Percentiles rank a stretch among this genome's conserved stretches.
phyloP scores from a whole-genome alignment of 2,113 vertebrate species.

The Oxygymnocypris stewartii region DNA sequence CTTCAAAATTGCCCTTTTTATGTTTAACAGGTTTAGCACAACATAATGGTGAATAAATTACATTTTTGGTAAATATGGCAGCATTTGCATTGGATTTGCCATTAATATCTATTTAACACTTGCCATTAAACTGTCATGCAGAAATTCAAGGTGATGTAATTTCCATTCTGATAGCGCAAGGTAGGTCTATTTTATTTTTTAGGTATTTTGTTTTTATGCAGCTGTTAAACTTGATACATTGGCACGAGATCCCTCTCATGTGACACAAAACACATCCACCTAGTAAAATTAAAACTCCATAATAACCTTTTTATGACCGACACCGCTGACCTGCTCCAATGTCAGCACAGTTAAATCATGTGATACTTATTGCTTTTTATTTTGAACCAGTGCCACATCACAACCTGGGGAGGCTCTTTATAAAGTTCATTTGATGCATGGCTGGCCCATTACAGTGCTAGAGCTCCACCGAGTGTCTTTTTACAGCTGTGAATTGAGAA shows the following conservation, averaged over 20 bases:
- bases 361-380: slow-evolving; percentile 46
- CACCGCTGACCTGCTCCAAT: slow-evolving; percentile 37
- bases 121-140: neutral
- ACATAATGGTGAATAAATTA: neutral
- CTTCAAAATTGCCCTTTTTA: neutral
- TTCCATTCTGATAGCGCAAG: slow-evolving; percentile 11
- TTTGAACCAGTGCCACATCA: slow-evolving; percentile 31
- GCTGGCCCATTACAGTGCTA: slow-evolving; percentile 10
- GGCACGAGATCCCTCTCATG: slow-evolving; percentile 36
- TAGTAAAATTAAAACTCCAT: slow-evolving; percentile 48
- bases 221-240: slow-evolving; percentile 24
- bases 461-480: neutral
- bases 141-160: slow-evolving; percentile 13
- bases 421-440: slow-evolving; percentile 24
- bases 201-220: slow-evolving; percentile 30
- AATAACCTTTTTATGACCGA: slow-evolving; percentile 47
- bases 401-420: slow-evolving; percentile 38
- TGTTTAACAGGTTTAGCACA: neutral
- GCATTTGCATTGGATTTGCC: neutral
- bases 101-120: neutral
- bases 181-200: slow-evolving; percentile 3
- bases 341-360: slow-evolving; percentile 44
- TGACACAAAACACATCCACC: slow-evolving; percentile 58
- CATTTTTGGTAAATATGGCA: neutral
- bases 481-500: slow-evolving; percentile 27